Evolutionary conservation across 2,888 invertebrate species (phyloP), one percentile per base, ranked within the genome.

Genomic region (Prosapia bicincta): DNA sequence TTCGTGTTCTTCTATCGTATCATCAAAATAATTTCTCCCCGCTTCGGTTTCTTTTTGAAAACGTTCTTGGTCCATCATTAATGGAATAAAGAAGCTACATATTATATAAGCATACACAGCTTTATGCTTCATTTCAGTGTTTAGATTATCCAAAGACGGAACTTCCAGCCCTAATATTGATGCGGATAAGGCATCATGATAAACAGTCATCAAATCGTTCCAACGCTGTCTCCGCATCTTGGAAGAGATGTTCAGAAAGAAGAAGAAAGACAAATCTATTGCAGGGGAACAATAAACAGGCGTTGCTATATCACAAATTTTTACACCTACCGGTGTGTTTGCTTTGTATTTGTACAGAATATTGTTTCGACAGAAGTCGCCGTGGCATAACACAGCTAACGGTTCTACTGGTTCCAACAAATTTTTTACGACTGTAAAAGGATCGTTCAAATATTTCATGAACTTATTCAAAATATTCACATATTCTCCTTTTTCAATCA

Each of bases 201-300:
- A 94, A 80, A 87, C 86, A 80, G 87, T 83, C 24, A 92, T 79
- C n/a, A 91, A 82, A 0, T 88, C 85, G 23, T 90, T 87, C 82
- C 90, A 93, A 80, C 90, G 85, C 26, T 87, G 79, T 20, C 86
- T 84, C 5, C 91, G 85, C 32, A 91, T 81, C 23, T 87, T 84
- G 79, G 90, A 85, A 25, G 88, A 86, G 0, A 92, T 90, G 79
- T 92, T 92, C 0, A 90, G 85, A 80, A 88, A 90, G 20, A 90
- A 83, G 78, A 89, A 88, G 80, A 92, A 91, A 0, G 86, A 81
- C 10, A 91, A 70, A 81, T 91, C 91, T 1, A 89, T 82, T 0
- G 88, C 86, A 0, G 90, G 89, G 24, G 88, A 87, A 0, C 88
- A 87, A 78, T 86, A 88, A 78, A 86, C 82, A 30, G 74, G 72